Conservation (phyloP, 2,113 vertebrate genomes). For the Psilopsiagon aymara region DNA sequence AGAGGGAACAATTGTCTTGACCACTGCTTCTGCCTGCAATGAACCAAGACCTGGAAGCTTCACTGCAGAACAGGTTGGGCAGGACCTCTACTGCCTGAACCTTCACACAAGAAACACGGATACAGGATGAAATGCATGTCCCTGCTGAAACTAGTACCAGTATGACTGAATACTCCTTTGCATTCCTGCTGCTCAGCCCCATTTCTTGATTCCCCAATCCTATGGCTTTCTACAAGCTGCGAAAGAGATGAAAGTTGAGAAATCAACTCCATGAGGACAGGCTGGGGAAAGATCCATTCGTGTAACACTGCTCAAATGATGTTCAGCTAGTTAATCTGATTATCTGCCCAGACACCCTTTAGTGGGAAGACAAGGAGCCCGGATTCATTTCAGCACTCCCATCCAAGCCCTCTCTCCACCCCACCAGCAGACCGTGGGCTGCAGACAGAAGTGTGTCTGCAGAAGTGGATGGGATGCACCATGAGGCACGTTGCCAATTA, state of each 20-base stretch:
- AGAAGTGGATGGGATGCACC: background rate
- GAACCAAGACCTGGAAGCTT: background rate
- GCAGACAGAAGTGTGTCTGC: background rate
- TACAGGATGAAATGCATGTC: background rate
- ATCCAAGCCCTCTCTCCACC: background rate
- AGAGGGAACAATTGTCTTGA: background rate
- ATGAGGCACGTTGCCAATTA: background rate
- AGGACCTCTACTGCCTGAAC: background rate
- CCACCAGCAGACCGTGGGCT: background rate
- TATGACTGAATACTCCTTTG: background rate
- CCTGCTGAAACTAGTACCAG: background rate
- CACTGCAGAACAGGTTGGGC: background rate
- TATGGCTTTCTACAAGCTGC: background rate
- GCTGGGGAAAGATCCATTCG: background rate
- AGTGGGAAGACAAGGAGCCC: background rate
- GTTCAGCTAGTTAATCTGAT: background rate
- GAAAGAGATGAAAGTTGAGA: background rate
- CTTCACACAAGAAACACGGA: background rate
- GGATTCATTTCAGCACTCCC: background rate
- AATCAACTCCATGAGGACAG: background rate
- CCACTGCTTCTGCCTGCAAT: background rate
- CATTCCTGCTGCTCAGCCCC: background rate
- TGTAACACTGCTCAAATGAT: background rate
- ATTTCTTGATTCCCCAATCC: background rate
- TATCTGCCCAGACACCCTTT: background rate